phyloP scores from a whole-genome alignment of 2,113 vertebrate species.

The Galemys pyrenaicus region DNA sequence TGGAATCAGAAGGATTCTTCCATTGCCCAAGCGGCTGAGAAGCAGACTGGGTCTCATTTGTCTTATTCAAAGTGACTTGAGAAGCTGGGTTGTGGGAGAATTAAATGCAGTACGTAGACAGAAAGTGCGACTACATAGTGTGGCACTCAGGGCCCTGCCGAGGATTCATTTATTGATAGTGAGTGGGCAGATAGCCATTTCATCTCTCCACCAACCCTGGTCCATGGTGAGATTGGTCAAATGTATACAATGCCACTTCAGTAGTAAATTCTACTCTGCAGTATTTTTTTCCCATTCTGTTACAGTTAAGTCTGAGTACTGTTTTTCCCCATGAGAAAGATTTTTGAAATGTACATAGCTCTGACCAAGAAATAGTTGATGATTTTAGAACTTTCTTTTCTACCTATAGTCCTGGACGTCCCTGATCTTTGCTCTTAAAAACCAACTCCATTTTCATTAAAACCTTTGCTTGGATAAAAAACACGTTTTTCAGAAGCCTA shows the following conservation, averaged over 20 bases:
- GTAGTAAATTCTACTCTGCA: too few relatives aligned
- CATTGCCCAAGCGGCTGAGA: not conserved
- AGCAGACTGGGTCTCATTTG: not conserved
- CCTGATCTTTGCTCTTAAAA: not conserved
- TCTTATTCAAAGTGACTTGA: not conserved
- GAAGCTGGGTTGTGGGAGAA: not conserved
- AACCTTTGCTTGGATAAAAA: not conserved
- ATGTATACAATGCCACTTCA: not conserved
- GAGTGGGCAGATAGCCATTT: rapidly evolving
- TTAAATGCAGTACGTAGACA: not conserved
- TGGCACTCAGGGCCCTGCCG: not conserved
- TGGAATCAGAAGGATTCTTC: not conserved
- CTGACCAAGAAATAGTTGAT: not conserved
- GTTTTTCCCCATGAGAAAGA: not conserved
- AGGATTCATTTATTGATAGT: not conserved
- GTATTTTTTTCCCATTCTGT: not conserved
- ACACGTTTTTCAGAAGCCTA: not conserved
- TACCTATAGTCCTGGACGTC: not conserved
- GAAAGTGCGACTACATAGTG: rapidly evolving
- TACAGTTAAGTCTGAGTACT: not conserved
- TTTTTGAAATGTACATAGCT: not conserved
- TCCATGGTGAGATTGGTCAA: rapidly evolving
- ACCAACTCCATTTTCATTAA: not conserved
- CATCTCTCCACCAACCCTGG: rapidly evolving
- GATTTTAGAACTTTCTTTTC: not conserved